Evolutionary conservation across 30 jellyfish, hydroid and myxozoan genomes (phyloP), one percentile per base, ranked within the genome.

Genomic region (Aurelia aurita): DNA sequence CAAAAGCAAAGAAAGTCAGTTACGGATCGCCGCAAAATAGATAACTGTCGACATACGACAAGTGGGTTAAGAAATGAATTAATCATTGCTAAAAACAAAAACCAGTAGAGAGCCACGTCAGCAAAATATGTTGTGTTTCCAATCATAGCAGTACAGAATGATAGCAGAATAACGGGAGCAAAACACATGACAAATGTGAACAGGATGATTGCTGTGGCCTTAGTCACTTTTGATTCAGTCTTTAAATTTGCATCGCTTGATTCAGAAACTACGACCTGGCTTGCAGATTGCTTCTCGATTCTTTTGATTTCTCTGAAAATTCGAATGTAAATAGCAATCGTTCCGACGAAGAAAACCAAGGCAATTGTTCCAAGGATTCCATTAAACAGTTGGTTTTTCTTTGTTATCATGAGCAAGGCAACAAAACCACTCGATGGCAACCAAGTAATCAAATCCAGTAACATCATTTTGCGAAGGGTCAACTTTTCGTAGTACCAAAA

Each of bases 401-500:
- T 55, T 22, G 31, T 55, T 19, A 55, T 6, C 29, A 55, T n/a
- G 26, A n/a, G 29, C 25, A 55, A n/a, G 29, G 67, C 32, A 19
- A 22, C 29, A 2, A 22, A 19, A 19, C 0, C 12, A 15, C 25
- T n/a, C 29, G 67, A n/a, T 0, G 13, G 29, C 29, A 55, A 15
- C 67, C 67, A 55, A 19, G 29, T 55, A 19, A 6, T 55, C 67
- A 22, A n/a, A 55, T 55, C 29, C 29, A 22, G 29, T 19, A 55
- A 55, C 14, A 55, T 4, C 29, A 55, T 13, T 55, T 55, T 55
- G 67, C 13, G 25, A 21, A 67, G 29, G 6, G 79, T 67, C 11
- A 67, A 4, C 39, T 29, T 25, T 67, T 29, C 58, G 9, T 67
- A 14, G 58, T 67, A 29, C 79, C 79, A 67, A 45, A 67, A 67